phyloP scores from a whole-genome alignment of 2,888 invertebrate species.

The Cantharis lateralis region DNA sequence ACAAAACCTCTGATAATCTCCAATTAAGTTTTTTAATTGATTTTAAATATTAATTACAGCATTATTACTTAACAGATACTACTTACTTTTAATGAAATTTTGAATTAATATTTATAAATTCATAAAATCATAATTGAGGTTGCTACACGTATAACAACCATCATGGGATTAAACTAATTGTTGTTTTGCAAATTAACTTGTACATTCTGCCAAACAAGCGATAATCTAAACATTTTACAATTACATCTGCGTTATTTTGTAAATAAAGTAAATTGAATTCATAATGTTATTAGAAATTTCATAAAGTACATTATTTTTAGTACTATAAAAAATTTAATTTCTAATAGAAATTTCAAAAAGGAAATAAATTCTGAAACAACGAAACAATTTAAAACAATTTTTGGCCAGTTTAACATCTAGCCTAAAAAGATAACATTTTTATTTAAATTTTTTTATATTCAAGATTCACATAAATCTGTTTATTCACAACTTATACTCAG shows the following conservation, averaged over 20 bases:
- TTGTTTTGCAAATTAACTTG: not conserved
- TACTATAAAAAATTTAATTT: not conserved
- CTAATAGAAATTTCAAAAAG: too few relatives aligned
- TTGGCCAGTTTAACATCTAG: not conserved
- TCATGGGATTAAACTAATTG: not conserved
- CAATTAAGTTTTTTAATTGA: not conserved
- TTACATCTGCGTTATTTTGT: not conserved
- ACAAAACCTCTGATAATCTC: not conserved
- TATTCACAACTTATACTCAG: too few relatives aligned
- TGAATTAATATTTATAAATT: not conserved
- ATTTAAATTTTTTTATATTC: not conserved
- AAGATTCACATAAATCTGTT: not conserved
- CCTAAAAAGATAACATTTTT: not conserved
- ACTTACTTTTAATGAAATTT: not conserved
- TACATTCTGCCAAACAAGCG: not conserved
- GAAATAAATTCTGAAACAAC: too few relatives aligned
- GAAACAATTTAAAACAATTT: too few relatives aligned
- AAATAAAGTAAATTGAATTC: not conserved
- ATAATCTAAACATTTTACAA: not conserved
- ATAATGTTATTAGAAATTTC: not conserved
- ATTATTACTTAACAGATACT: not conserved
- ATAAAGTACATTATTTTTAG: not conserved
- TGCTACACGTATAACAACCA: not conserved
- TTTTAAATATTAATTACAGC: not conserved
- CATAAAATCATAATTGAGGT: not conserved